phyloP scores from a whole-genome alignment of 2,888 invertebrate species.

The Pardosa pseudoannulata region DNA sequence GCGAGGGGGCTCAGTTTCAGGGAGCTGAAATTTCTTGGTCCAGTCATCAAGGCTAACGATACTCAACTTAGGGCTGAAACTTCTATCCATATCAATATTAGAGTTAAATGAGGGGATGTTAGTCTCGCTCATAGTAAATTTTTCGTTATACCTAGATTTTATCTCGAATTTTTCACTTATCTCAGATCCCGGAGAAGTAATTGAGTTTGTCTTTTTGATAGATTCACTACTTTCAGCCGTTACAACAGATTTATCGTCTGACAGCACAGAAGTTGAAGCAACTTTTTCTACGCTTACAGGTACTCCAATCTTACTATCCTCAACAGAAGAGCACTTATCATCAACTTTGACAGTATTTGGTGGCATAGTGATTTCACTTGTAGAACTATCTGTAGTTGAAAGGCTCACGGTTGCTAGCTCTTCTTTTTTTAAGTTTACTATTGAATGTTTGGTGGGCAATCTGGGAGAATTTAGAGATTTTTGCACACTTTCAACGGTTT shows the following conservation, averaged over 20 bases:
- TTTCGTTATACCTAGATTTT: not conserved
- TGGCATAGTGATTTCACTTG: not conserved
- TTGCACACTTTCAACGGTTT: constrained; percentile 43
- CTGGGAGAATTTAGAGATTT: constrained; percentile 31
- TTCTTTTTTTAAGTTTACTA: constrained; percentile 41
- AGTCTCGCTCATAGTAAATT: no score
- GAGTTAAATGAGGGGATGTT: no score
- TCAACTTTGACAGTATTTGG: not conserved
- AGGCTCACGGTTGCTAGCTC: constrained; percentile 34
- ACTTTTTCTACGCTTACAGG: not conserved
- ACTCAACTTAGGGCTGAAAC: not conserved
- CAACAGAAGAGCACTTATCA: not conserved
- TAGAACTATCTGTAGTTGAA: not conserved
- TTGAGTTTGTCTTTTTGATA: no score
- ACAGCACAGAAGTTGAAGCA: not conserved
- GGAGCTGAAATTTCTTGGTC: constrained; percentile 46
- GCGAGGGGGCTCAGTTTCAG: constrained; percentile 42
- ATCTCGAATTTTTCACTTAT: not conserved
- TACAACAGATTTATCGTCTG: not conserved
- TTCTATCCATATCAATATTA: not conserved
- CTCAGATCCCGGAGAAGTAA: not conserved
- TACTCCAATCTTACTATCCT: not conserved
- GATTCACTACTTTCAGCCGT: not conserved
- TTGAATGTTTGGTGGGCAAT: constrained; percentile 25
- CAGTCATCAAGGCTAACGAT: constrained; percentile 53